Percentiles rank a stretch among this genome's conserved stretches.
Evolutionary conservation across 1,140 invertebrate genomes (phyloP).

Genomic region (Trichogramma pretiosum): DNA sequence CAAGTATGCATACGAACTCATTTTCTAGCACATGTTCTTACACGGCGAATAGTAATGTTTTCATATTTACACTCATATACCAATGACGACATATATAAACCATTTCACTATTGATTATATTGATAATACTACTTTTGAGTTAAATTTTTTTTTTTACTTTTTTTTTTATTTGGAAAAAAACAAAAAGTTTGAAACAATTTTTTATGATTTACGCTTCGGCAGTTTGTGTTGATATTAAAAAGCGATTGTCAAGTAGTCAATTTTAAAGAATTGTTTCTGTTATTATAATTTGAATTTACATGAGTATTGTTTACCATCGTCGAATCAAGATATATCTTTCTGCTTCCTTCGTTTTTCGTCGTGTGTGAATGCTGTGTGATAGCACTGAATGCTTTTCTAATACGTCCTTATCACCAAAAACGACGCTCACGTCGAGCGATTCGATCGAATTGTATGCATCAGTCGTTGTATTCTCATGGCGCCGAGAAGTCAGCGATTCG

Average conservation of each 20-base stretch:
- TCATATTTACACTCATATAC: no score
- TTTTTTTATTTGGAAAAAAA: conserved; percentile 5
- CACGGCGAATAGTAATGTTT: no score
- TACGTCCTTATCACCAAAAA: not conserved
- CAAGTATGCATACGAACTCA: no score
- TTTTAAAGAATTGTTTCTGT: conserved; percentile 26
- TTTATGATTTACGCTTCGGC: conserved; percentile 30
- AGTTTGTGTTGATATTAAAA: conserved; percentile 16
- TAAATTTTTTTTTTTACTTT: conserved; percentile 3
- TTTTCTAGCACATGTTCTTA: no score
- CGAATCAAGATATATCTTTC: not conserved
- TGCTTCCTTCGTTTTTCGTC: conserved; percentile 5
- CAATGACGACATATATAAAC: no score
- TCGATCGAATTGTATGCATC: not conserved
- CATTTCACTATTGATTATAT: no score
- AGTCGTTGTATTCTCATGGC: conserved; percentile 10
- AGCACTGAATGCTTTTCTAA: no score
- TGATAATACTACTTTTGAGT: no score
- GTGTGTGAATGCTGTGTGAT: conserved; percentile 1
- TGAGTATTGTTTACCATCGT: not conserved
- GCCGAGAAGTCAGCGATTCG: conserved; percentile 1
- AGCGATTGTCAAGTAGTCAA: conserved; percentile 27
- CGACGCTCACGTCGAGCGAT: not conserved
- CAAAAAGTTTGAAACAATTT: conserved; percentile 33
- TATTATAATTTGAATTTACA: not conserved